Base-by-base conservation (phyloP, 2,113 vertebrate species). In the Prochilodus magdalenae region DNA sequence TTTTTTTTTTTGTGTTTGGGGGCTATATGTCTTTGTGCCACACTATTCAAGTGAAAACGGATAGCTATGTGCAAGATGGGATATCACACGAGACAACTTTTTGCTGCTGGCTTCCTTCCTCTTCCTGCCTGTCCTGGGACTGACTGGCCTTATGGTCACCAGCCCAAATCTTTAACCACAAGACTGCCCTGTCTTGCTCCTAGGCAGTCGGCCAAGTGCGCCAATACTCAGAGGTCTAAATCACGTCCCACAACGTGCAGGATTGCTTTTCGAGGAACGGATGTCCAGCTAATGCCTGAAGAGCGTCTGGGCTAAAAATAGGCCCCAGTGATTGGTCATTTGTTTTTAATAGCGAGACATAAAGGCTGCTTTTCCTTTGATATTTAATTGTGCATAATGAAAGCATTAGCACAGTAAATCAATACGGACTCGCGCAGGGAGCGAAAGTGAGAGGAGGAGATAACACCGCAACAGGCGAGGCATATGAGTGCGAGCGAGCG, bases 381-480 rank as follows among this genome's bases (percentile, higher is more conserved):
- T 82, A 75, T 82, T 82, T 75, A 82, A 82, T 75, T 82, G 73
- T 49, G 63, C 73, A 82, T 82, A 82, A 82, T 82, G 66, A 76
- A 76, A 49, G 65, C 74, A 82, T 82, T 82, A 82, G 77, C 76
- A 84, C 33, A 84, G 69, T 79, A 73, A 84, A 79, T 79, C 71
- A 74, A 73, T 74, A 49, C 62, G 15, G 70, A 74, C 63, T 79
- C 30, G 30, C 55, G 16, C 18, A 63, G 71, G 53, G 20, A 59
- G 71, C 26, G 51, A 71, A 36, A 73, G 67, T 86, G 70, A 79
- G 73, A 84, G 47, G 66, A 26, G 79, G 67, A 73, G 69, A 88
- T 75, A 82, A 70, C 80, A 24, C 62, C 57, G 57, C 47, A 73
- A 26, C 51, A 65, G n/a, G 75, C 33, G 77, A 33, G 55, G 70